A percentile compares a stretch with the other conserved stretches of the same genome.
Conservation (phyloP, 2,888 invertebrate genomes). For the Meiosimyza decipiens region DNA sequence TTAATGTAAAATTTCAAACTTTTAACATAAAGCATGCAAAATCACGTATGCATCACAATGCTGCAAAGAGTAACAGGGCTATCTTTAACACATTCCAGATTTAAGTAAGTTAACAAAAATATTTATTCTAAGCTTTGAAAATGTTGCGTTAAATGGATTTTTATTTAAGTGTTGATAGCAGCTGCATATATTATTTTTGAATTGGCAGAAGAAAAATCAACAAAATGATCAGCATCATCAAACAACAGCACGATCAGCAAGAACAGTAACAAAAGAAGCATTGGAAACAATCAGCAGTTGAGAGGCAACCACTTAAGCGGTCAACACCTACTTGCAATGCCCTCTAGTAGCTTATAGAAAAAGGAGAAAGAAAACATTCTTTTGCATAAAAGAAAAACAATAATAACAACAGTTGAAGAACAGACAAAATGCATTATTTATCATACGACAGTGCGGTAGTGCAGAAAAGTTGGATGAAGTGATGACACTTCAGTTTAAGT, state of each 20-base stretch:
- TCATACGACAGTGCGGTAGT: neutral
- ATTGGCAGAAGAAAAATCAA: too few species aligned
- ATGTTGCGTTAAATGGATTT: slow-evolving; percentile 6
- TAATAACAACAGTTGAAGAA: neutral
- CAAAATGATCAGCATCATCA: neutral
- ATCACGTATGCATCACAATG: too few species aligned
- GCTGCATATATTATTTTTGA: too few species aligned
- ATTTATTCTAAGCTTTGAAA: neutral
- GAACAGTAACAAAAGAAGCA: neutral
- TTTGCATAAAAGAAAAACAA: neutral
- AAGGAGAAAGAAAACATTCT: neutral
- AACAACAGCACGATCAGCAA: neutral
- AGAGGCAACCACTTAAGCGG: neutral
- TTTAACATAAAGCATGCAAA: too few species aligned
- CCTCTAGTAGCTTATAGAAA: slow-evolving; percentile 6
- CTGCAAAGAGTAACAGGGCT: neutral
- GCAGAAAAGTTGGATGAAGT: neutral
- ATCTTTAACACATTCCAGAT: neutral
- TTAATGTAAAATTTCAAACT: too few species aligned
- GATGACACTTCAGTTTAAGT: too few species aligned
- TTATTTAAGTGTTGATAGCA: neutral
- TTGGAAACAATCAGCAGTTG: neutral
- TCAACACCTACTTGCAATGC: slow-evolving; percentile 10
- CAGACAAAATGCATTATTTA: neutral
- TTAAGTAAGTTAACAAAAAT: neutral